phyloP scores from a whole-genome alignment of 2,113 vertebrate species.

The Helogale parvula region DNA sequence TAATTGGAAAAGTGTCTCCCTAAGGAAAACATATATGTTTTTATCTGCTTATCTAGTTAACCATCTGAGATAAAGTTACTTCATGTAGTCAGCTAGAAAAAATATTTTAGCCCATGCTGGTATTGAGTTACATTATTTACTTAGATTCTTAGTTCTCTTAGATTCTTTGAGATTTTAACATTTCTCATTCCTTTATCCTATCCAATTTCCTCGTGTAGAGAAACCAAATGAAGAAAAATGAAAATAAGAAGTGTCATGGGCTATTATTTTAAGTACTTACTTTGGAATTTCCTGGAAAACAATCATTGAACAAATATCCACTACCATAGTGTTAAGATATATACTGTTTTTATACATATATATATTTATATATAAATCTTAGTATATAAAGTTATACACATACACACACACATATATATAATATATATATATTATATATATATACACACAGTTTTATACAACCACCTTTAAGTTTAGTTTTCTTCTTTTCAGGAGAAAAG shows the following conservation, averaged over 20 bases:
- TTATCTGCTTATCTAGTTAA: not conserved
- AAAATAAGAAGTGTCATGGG: not conserved
- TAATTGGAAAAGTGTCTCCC: not conserved
- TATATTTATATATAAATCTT: no score
- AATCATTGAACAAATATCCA: not conserved
- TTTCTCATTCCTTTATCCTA: constrained; percentile 29
- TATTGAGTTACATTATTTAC: not conserved
- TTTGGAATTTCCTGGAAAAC: not conserved
- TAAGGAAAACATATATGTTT: not conserved
- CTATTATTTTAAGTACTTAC: not conserved
- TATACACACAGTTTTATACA: not conserved
- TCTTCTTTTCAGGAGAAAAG: not conserved
- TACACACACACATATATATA: no score
- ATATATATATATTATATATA: no score
- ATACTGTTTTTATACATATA: not conserved
- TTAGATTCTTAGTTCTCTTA: not conserved
- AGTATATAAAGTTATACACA: no score
- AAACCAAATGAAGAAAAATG: constrained; percentile 28
- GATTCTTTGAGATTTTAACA: not conserved
- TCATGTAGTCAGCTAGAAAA: not conserved
- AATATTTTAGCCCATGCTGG: not conserved
- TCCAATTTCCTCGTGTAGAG: not conserved
- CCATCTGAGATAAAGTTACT: not conserved
- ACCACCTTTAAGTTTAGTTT: not conserved
- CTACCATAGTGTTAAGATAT: not conserved